Evolutionary conservation across 2,797 vertebrate genomes (phyloP), one percentile per base, ranked within the genome.

Genomic region (Sebastes itinus): DNA sequence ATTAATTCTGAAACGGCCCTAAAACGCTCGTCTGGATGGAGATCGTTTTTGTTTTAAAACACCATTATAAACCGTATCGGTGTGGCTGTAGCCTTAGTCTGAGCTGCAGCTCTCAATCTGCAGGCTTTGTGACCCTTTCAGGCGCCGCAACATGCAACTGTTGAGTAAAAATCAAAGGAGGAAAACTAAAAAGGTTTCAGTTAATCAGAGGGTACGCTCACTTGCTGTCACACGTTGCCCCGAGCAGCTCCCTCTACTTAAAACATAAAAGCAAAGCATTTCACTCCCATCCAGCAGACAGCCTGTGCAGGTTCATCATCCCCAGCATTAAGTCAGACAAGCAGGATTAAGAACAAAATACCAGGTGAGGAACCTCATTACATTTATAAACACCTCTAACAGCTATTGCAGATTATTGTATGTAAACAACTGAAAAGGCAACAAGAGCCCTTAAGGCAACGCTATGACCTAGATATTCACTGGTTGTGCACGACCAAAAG

Each of bases 141-240:
- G 42, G 16, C 42, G 6, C 16, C 16, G 6, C 16, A 46, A 46
- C 42, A 1, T 46, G 42, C 42, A 46, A 46, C 0, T 0, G 42
- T 46, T 46, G 42, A 16, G 16, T 46, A 52, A 52, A 52, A 20
- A 52, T 52, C 20, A 52, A 52, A 52, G 49, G 49, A 46, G 8
- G 20, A 52, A 52, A 20, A 52, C 49, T 52, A 52, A 79, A 87
- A 86, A 88, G 86, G 73, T 71, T 89, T 78, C 14, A 80, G 85
- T 72, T 94, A 93, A 94, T 94, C 80, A 94, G 85, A 87, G 88
- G 85, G 83, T 69, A 78, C 75, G 68, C 85, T 80, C 80, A 65
- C 80, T 76, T 68, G 63, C 84, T 67, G 74, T 77, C 84, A 82
- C 85, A 84, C n/a, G 35, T 84, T 62, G 87, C 87, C 87, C 55